Base-by-base conservation (phyloP, 2,888 invertebrate genomes). In the Nyleta sp. region DNA sequence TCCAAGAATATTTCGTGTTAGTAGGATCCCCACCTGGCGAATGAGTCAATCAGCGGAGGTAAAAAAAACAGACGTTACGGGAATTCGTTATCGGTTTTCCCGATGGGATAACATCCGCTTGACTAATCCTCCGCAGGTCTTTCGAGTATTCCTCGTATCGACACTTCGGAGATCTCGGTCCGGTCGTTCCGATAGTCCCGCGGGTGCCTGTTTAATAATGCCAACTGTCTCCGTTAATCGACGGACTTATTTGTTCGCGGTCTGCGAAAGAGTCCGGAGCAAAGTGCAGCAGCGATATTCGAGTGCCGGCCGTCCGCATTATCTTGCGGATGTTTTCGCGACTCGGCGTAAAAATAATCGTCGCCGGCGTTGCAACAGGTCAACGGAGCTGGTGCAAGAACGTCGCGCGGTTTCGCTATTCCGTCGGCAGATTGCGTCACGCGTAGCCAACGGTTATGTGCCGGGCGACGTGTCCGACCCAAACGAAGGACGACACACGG, bases 401-500 rank as follows among this genome's bases (percentile, higher is more conserved):
- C 53, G 73, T 35, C 15, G 3, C 40, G 17, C 40, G 46, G 31
- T 53, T 68, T 68, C 53, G 42, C 33, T 59, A 52, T 50, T 42
- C 50, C 44, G 55, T 40, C 53, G 42, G 18, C 8, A 52, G 70
- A 57, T 80, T 80, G 71, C 80, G 52, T 72, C 68, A 80, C n/a
- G 31, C 35, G 17, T n/a, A n/a, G 8, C 8, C 18, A 59, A 59
- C 18, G 44, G 55, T 68, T n/a, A n/a, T n/a, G n/a, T n/a, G 50
- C 46, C 20, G 42, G 44, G 38, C 60, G 38, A 60, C 31, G 35
- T 28, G 64, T 88, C 88, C 88, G 89, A 88, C 89, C 88, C 88
- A 87, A 88, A 76, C 86, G 87, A 88, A 88, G 89, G 88, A 89
- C 89, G 84, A 82, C 83, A 83, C 82, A 82, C 82, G 42, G n/a